Percentiles rank a stretch among this genome's conserved stretches.
phyloP scores from a whole-genome alignment of 1,140 invertebrate genomes.

The Magallana angulata region DNA sequence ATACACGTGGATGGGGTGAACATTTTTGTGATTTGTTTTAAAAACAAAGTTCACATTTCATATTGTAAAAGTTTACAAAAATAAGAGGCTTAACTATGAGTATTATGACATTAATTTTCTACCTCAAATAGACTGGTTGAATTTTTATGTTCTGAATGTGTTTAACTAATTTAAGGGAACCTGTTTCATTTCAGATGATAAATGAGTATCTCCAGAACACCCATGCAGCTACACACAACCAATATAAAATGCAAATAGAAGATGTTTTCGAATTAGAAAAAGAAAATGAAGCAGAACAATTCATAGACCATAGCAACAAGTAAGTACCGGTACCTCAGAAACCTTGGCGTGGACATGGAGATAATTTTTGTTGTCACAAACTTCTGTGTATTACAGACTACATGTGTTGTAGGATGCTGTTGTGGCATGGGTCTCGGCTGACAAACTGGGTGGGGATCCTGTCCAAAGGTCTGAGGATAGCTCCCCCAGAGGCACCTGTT shows the following conservation, averaged over 20 bases:
- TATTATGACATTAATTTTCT: neutral
- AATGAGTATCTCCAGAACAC: constrained; percentile 75
- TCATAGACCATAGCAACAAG: constrained; percentile 76
- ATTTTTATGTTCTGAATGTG: neutral
- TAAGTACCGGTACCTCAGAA: constrained; percentile 46
- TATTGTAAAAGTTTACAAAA: too few relatives aligned
- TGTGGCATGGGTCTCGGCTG: constrained; percentile 79
- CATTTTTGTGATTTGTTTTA: too few relatives aligned
- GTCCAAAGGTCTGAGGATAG: constrained; percentile 77
- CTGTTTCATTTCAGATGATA: constrained; percentile 65
- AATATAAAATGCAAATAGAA: constrained; percentile 75
- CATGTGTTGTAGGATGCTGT: constrained; percentile 72
- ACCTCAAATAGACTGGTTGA: neutral
- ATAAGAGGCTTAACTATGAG: neutral
- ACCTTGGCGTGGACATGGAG: too few relatives aligned
- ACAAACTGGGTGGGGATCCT: constrained; percentile 79
- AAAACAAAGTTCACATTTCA: too few relatives aligned
- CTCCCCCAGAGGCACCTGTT: constrained; percentile 79
- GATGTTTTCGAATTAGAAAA: constrained; percentile 75
- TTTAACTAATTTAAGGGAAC: neutral
- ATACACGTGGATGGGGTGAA: too few relatives aligned
- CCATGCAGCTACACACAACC: constrained; percentile 77
- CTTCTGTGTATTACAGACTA: too few relatives aligned
- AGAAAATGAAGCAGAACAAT: constrained; percentile 69
- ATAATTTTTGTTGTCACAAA: too few relatives aligned